A percentile compares a stretch with the other conserved stretches of the same genome.
phyloP scores from a whole-genome alignment of 2,797 vertebrate species.

The Rhabdomys pumilio region DNA sequence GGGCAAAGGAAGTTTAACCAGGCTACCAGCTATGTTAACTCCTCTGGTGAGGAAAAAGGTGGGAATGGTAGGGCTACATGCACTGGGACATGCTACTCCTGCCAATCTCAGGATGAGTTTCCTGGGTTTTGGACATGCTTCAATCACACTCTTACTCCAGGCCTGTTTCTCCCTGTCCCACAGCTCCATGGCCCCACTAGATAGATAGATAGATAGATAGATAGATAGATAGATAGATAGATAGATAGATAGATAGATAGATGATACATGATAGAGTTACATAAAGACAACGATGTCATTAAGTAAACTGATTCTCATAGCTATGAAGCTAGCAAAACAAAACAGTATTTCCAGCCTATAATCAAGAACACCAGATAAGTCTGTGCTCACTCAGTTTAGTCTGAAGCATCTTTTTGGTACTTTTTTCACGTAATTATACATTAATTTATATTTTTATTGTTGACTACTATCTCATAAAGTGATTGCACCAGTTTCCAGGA shows the following conservation, averaged over 20 bases:
- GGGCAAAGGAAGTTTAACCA: background rate
- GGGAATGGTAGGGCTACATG: background rate
- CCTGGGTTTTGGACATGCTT: background rate
- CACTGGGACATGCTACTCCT: background rate
- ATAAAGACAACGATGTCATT: background rate
- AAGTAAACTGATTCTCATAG: background rate
- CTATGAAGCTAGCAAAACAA: background rate
- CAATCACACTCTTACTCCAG: background rate
- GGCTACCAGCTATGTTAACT: background rate
- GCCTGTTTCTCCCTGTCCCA: background rate
- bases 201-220: background rate
- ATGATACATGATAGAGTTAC: too few species aligned
- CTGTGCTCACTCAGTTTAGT: background rate
- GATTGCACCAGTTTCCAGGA: background rate
- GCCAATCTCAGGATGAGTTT: background rate
- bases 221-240: background rate
- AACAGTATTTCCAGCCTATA: background rate
- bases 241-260: background rate
- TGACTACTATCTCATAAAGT: background rate
- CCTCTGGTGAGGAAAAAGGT: background rate
- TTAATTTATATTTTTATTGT: background rate
- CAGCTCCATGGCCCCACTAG: background rate
- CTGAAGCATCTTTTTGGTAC: background rate
- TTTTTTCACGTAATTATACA: background rate
- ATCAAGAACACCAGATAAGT: background rate